Base-by-base conservation (phyloP, 2,113 vertebrate genomes). In the Vulpes vulpes region DNA sequence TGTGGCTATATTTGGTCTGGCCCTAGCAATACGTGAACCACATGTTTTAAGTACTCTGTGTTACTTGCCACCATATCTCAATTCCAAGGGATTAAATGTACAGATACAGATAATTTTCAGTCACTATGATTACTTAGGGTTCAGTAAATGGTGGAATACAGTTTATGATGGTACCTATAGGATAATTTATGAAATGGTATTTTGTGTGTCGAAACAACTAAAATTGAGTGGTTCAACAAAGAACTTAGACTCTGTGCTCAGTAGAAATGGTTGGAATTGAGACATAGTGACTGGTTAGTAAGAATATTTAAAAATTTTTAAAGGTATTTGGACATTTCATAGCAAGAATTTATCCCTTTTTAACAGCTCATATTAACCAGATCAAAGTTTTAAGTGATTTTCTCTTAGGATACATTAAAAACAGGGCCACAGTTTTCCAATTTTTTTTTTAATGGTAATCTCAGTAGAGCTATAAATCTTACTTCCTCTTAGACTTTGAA, bases 321-420 rank as follows among this genome's bases (percentile, higher is more conserved):
- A 5, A 55, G 16, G 11, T 62, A 82, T 78, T 11, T 73, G 32
- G 74, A 92, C 23, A 89, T 76, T 93, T 25, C 38, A 89, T 67
- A 95, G 71, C 19, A 92, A 97, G n/a, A 89, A 92, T 67, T 79
- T 74, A 80, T 35, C 11, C 19, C 49, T 69, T 95, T 94, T 69
- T 43, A 93, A 81, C 2, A 96, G 67, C 79, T 90, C 11, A 87
- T 11, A 93, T n/a, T 80, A 88, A 91, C 6, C 86, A 87, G 32
- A 95, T 80, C 65, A 83, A 9, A 55, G 17, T 65, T 27, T 91
- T 79, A 93, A 79, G 38, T 71, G 8, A 38, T 86, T 78, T 94
- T 89, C 80, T 89, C 95, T 69, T 30, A 91, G 53, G 87, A 78
- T 8, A 83, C 55, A 86, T 82, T 90, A 84, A 81, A 97, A 94